Percentiles rank a stretch among this genome's conserved stretches.
Evolutionary conservation across 2,113 vertebrate genomes (phyloP).

Genomic region (Mustela nigripes): DNA sequence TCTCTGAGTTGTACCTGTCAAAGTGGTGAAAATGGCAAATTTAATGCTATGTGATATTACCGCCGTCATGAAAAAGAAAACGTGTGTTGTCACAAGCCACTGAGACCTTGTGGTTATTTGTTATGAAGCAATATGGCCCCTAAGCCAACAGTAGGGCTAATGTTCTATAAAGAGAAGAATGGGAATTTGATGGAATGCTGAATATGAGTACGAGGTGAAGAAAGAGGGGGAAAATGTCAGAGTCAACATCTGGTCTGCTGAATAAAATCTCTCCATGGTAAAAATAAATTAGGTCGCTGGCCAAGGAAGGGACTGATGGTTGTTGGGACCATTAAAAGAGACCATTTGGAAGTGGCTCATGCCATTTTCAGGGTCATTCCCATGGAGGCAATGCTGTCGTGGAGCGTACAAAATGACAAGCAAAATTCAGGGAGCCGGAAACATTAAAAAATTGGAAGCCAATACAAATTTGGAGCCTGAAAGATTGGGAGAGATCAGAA

Average conservation of each 20-base stretch:
- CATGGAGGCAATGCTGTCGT: background rate
- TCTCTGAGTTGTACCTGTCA: background rate
- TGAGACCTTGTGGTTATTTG: slow-evolving; percentile 5
- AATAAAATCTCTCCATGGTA: slow-evolving; percentile 33
- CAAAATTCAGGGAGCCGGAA: slow-evolving; percentile 18
- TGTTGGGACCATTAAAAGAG: slow-evolving; percentile 6
- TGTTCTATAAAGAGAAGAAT: background rate
- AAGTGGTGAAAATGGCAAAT: background rate
- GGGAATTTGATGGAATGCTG: background rate
- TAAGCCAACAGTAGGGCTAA: background rate
- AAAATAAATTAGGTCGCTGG: slow-evolving; percentile 14
- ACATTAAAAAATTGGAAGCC: slow-evolving; percentile 52
- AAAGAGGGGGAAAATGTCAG: background rate
- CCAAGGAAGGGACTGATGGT: slow-evolving; percentile 15
- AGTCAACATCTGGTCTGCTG: background rate
- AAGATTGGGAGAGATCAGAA: slow-evolving; percentile 40
- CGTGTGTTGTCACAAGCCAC: background rate
- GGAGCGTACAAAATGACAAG: background rate
- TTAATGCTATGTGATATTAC: background rate
- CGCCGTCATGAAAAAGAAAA: background rate
- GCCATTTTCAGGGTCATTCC: background rate
- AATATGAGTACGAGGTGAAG: slow-evolving; percentile 4
- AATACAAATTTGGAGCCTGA: slow-evolving; percentile 56
- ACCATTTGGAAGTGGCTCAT: slow-evolving; percentile 3
- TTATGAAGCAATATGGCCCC: background rate